These are phyloP conservation scores for Stictocephala bisonia DNA, from an alignment of 2,888 invertebrate species.

Conservation along the genomic window DNA sequence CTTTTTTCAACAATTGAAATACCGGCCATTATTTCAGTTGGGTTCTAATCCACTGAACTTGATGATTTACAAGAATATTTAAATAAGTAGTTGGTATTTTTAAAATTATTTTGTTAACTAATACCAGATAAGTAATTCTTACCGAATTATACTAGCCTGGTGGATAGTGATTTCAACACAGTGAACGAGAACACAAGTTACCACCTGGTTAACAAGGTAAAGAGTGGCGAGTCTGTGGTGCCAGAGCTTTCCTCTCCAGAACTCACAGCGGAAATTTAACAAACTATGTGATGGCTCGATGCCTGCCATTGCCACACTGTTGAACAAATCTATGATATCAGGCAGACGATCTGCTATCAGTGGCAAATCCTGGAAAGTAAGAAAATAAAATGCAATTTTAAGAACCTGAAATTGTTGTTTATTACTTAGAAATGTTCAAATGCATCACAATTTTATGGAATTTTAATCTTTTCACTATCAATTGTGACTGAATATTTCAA, in stretches of 20 bases:
- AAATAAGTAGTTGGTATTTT: no score
- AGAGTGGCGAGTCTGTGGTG: conserved; percentile 52
- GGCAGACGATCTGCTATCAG: conserved; percentile 48
- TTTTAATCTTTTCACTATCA: no score
- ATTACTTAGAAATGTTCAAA: no score
- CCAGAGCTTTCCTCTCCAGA: conserved; percentile 52
- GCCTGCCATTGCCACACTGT: conserved; percentile 45
- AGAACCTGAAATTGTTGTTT: no score
- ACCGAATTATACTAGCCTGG: conserved; percentile 52
- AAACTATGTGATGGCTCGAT: conserved; percentile 34
- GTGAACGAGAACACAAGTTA: conserved; percentile 50
- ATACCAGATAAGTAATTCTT: conserved; percentile 8
- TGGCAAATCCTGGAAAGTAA: conserved; percentile 48
- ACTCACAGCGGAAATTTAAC: conserved; percentile 51
- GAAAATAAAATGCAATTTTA: no score
- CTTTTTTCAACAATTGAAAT: no score
- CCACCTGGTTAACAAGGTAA: conserved; percentile 54
- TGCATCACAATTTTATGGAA: no score
- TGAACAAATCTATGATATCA: conserved; percentile 47
- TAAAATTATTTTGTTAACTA: no score
- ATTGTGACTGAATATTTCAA: no score
- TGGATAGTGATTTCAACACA: conserved; percentile 49
- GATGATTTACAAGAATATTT: no score
- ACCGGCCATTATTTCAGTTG: no score
- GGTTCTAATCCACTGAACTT: no score